Evolutionary conservation across 2,797 vertebrate genomes (phyloP).

Genomic region (Heliangelus exortis): DNA sequence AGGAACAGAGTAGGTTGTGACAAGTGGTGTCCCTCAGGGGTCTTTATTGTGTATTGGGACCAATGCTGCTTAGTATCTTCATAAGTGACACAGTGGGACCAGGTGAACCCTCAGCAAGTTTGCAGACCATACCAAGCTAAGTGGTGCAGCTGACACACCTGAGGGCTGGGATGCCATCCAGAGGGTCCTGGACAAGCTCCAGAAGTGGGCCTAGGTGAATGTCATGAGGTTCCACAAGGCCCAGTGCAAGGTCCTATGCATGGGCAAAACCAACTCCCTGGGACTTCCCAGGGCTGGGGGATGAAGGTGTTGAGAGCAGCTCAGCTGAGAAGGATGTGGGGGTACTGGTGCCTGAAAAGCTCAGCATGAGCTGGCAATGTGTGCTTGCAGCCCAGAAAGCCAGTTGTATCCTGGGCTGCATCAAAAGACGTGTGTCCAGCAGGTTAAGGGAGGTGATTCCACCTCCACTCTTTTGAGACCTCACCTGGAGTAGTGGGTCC

Average conservation of each 20-base stretch:
- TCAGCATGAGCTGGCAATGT: not conserved
- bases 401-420: too few species aligned
- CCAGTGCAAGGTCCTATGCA: not conserved
- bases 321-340: not conserved
- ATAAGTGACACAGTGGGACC: not conserved
- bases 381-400: not conserved
- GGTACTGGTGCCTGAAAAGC: not conserved
- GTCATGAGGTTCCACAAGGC: not conserved
- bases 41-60: too few species aligned
- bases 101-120: not conserved
- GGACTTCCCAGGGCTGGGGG: too few species aligned
- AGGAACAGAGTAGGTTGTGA: not conserved
- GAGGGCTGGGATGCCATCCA: not conserved
- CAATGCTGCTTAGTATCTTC: not conserved
- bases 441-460: too few species aligned
- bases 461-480: too few species aligned
- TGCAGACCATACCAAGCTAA: not conserved
- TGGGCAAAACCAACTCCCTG: rapidly evolving
- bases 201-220: not conserved
- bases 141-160: not conserved
- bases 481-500: too few species aligned
- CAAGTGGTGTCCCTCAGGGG: not conserved
- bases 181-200: not conserved
- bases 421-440: too few species aligned
- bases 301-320: not conserved